phyloP scores from a whole-genome alignment of 2,797 vertebrate species.

The Notolabrus celidotus region DNA sequence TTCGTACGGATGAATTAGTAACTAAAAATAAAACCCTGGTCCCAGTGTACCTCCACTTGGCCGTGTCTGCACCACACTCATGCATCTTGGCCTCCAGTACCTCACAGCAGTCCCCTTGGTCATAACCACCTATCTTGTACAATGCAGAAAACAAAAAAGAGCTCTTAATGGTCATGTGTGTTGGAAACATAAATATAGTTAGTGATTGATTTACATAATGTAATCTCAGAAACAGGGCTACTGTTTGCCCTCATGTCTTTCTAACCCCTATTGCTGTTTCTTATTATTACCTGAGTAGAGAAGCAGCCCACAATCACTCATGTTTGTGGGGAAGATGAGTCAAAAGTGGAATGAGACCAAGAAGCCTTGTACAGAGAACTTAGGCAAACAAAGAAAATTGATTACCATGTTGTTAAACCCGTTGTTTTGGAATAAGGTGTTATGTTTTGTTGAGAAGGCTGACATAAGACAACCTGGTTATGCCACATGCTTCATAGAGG shows the following conservation, averaged over 20 bases:
- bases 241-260: not conserved
- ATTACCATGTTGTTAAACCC: not conserved
- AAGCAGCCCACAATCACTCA: not conserved
- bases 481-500: not conserved
- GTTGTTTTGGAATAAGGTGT: not conserved
- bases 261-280: not conserved
- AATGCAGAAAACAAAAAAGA: not conserved
- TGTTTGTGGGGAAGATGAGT: not conserved
- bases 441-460: not conserved
- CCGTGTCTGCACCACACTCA: not conserved
- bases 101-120: not conserved
- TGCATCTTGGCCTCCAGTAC: not conserved
- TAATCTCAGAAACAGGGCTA: not conserved
- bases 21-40: not conserved
- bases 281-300: not conserved
- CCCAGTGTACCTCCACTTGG: not conserved
- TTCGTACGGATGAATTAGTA: not conserved
- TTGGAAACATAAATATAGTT: not conserved
- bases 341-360: not conserved
- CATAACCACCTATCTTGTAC: not conserved
- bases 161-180: not conserved
- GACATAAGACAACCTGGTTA: not conserved
- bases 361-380: too few relatives aligned
- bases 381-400: not conserved
- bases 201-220: not conserved